Evolutionary conservation across 2,113 vertebrate species (phyloP).

Genomic region (Synodontis membranacea): DNA sequence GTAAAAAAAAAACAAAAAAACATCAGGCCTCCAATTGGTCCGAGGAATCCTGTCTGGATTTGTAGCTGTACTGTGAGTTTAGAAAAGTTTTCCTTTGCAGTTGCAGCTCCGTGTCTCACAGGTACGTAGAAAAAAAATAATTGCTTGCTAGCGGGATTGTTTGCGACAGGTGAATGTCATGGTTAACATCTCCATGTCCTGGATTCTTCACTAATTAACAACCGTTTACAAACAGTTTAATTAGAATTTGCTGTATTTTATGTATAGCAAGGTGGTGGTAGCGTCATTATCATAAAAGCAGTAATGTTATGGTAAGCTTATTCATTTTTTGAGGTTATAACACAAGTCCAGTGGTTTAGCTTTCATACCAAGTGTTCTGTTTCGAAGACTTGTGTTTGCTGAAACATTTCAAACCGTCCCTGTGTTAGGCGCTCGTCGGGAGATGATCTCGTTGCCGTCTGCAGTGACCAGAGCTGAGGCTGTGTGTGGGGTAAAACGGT

Average conservation of each 20-base stretch:
- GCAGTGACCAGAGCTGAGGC: conserved; percentile 15
- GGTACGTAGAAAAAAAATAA: not conserved
- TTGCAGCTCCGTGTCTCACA: not conserved
- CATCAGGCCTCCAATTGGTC: no score
- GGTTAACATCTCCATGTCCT: not conserved
- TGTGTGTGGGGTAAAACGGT: conserved; percentile 35
- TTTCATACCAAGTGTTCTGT: not conserved
- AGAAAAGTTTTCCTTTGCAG: not conserved
- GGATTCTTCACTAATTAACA: not conserved
- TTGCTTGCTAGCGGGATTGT: not conserved
- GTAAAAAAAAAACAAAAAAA: no score
- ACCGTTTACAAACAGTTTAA: no score
- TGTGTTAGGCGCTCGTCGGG: no score
- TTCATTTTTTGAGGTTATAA: not conserved
- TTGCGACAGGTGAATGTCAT: not conserved
- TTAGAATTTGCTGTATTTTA: no score
- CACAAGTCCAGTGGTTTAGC: not conserved
- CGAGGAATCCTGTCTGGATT: no score
- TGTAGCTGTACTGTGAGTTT: no score
- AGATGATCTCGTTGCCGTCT: not conserved
- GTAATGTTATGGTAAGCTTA: not conserved
- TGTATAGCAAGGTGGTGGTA: not conserved
- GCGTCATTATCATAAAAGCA: no score
- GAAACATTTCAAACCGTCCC: not conserved
- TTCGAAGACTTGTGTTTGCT: not conserved